Base-by-base conservation (phyloP, 2,113 vertebrate genomes). In the Indri indri region DNA sequence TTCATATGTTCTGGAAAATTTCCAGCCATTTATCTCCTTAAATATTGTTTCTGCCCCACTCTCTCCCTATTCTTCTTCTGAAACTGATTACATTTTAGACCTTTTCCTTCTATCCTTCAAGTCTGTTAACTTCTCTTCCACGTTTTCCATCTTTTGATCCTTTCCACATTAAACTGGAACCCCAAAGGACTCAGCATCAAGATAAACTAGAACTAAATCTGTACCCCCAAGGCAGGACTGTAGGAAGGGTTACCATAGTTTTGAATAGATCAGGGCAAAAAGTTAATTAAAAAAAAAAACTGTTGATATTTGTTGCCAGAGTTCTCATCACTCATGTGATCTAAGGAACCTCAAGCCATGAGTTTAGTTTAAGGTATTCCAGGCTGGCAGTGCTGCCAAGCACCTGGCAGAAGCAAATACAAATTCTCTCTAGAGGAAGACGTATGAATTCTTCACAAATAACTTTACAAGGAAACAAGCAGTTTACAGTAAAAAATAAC, bases 51-150 rank as follows among this genome's bases (percentile, higher is more conserved):
- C 73, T 82, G 34, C 42, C 17, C 5, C 5, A 71, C 12, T 59
- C 12, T 94, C 18, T 88, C 34, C 20, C 65, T 52, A 6, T 6
- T 95, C 12, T 8, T 81, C 8, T 54, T 94, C 27, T 37, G 71
- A 92, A 92, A 52, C 94, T 47, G n/a, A 47, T 85, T 87, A 84
- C 76, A 65, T 87, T 34, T 85, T 94, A 88, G 61, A 54, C 23
- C 27, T 71, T 93, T 2, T 76, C 68, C 12, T 80, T 66, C 25
- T 83, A 42, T 20, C 63, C 91, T 89, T 34, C 32, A 52, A 20
- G 18, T 83, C 66, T 83, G 5, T 92, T 89, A n/a, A 68, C 13
- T 42, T 87, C 17, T 86, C 80, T 88, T 91, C n/a, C 23, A 47
- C 61, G 25, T 66, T 73, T 88, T 84, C 47, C 37, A 37, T 83